phyloP scores from a whole-genome alignment of 2,113 vertebrate species.

The Cyprinus carpio region DNA sequence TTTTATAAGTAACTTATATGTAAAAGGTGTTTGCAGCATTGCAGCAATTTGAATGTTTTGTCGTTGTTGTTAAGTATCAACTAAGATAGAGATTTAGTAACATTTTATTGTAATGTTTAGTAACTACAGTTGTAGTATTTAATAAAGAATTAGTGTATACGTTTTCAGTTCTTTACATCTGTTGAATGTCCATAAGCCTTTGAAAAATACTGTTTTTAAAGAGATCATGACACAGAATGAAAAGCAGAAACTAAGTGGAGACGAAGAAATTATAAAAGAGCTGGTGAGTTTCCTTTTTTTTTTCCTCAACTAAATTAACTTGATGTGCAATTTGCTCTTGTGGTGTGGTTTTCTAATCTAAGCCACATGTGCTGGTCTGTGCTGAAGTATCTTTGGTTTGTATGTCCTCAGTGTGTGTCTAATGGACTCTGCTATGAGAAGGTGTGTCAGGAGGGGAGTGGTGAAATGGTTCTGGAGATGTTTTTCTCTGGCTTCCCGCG shows the following conservation, averaged over 20 bases:
- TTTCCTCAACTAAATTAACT: neutral
- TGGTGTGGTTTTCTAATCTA: neutral
- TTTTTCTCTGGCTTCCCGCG: conserved; percentile 83
- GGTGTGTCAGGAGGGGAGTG: conserved; percentile 71
- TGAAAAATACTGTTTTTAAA: conserved; percentile 7
- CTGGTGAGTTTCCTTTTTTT: conserved; percentile 72
- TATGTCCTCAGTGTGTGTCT: conserved; percentile 73
- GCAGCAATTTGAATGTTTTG: neutral
- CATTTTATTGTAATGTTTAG: neutral
- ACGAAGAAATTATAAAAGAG: conserved; percentile 81
- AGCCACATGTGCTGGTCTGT: neutral
- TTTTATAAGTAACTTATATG: neutral
- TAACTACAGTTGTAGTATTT: neutral
- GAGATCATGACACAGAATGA: conserved; percentile 73
- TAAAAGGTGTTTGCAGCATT: neutral
- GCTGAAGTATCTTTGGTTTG: neutral
- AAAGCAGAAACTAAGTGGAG: conserved; percentile 62
- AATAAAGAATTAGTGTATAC: neutral
- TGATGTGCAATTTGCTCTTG: neutral
- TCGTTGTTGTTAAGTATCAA: neutral
- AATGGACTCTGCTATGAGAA: conserved; percentile 80
- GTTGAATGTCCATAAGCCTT: neutral
- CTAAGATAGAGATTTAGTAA: neutral
- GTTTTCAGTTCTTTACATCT: neutral
- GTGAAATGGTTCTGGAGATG: conserved; percentile 75